Percentiles rank a stretch among this genome's conserved stretches.
phyloP scores from a whole-genome alignment of 2,888 invertebrate genomes.

The Oasisia sp. region DNA sequence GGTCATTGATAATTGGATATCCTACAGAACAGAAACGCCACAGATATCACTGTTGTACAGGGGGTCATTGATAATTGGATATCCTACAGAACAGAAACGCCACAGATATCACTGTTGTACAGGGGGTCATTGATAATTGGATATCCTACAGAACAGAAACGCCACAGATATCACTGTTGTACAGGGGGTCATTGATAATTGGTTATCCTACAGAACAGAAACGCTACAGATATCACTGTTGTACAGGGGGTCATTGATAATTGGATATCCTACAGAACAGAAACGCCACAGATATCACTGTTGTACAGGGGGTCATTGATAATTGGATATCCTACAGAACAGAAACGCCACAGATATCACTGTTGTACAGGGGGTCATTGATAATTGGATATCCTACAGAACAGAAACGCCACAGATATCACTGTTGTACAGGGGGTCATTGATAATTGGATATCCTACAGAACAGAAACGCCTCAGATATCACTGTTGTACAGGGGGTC shows the following conservation, averaged over 20 bases:
- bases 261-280: constrained; percentile 83
- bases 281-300: constrained; percentile 87
- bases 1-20: constrained; percentile 96
- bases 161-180: constrained; percentile 96
- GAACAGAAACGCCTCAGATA: constrained; percentile 79
- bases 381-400: constrained; percentile 90
- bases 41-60: constrained; percentile 96
- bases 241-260: constrained; percentile 96
- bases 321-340: constrained; percentile 86
- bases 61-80: constrained; percentile 97
- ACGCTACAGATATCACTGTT: constrained; percentile 93
- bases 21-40: constrained; percentile 76
- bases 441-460: constrained; percentile 93
- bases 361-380: constrained; percentile 96
- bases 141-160: constrained; percentile 74
- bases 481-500: constrained; percentile 96
- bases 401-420: constrained; percentile 81
- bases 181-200: constrained; percentile 95
- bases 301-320: constrained; percentile 98
- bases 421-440: constrained; percentile 97
- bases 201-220: constrained; percentile 80
- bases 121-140: constrained; percentile 97
- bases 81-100: constrained; percentile 73
- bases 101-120: constrained; percentile 84
- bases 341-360: constrained; percentile 55